Evolutionary conservation across 2,888 invertebrate species (phyloP).

Genomic region (Hermaeophaga mercurialis): DNA sequence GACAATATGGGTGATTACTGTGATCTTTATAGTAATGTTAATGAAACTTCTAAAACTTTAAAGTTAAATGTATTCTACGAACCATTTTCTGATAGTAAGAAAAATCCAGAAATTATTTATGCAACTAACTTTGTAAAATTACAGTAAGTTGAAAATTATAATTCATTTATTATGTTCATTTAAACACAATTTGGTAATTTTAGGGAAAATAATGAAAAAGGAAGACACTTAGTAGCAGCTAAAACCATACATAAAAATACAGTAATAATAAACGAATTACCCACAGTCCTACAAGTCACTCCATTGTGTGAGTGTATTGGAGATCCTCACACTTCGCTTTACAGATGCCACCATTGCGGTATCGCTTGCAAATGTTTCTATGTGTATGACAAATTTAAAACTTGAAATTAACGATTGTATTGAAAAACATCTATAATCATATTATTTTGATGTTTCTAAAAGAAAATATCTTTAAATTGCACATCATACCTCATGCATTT

Average conservation of each 20-base stretch:
- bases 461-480: too few relatives aligned
- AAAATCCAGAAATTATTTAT: conserved; percentile 30
- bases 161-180: too few relatives aligned
- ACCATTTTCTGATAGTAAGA: conserved; percentile 15
- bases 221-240: conserved; percentile 34
- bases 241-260: conserved; percentile 28
- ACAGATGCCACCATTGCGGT: conserved; percentile 44
- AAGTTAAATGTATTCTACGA: conserved; percentile 27
- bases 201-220: conserved; percentile 28
- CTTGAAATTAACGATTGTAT: background rate
- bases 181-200: too few relatives aligned
- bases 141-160: conserved; percentile 29
- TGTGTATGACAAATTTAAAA: conserved; percentile 31
- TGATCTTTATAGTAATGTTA: conserved; percentile 29
- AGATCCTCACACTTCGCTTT: conserved; percentile 27
- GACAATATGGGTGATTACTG: conserved; percentile 31
- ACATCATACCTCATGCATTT: too few relatives aligned
- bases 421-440: too few relatives aligned
- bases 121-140: conserved; percentile 26
- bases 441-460: too few relatives aligned
- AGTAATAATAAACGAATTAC: conserved; percentile 39
- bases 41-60: conserved; percentile 19
- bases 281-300: conserved; percentile 40
- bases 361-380: conserved; percentile 34
- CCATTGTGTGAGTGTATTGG: conserved; percentile 38